Percentiles rank a stretch among this genome's conserved stretches.
phyloP scores from a whole-genome alignment of 1,140 invertebrate species.

The Tetramorium parvispinum region DNA sequence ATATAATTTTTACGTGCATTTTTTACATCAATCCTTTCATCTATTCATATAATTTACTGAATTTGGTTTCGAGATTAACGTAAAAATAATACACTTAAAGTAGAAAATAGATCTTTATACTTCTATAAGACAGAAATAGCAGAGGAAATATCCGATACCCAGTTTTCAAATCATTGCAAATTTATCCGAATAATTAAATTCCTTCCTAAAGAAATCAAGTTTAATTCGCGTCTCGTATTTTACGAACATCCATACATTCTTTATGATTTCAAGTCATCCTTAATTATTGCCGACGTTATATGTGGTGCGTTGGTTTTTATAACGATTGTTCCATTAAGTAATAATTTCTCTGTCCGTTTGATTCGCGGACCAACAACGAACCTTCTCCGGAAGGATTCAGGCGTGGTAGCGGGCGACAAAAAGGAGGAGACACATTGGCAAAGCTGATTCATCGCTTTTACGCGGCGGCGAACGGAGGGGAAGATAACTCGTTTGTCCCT shows the following conservation, averaged over 20 bases:
- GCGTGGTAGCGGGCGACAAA: conserved; percentile 21
- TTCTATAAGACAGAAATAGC: not conserved
- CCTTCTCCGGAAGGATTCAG: not conserved
- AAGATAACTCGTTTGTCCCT: conserved; percentile 59
- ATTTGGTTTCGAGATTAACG: not conserved
- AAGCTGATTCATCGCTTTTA: conserved; percentile 62
- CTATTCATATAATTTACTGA: not conserved
- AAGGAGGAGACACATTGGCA: conserved; percentile 16
- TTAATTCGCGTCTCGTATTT: not conserved
- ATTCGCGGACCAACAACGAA: not conserved
- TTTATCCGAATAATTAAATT: not conserved
- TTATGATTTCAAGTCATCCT: not conserved
- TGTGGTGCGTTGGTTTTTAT: not conserved
- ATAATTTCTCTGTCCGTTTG: not conserved
- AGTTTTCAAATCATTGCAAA: not conserved
- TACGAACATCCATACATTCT: not conserved
- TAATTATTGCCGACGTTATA: not conserved
- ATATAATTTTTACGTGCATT: not conserved
- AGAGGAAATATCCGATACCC: not conserved
- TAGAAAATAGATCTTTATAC: not conserved
- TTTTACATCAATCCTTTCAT: not conserved
- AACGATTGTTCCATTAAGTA: not conserved
- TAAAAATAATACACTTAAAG: not conserved
- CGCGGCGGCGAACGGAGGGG: conserved; percentile 12
- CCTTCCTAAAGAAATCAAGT: not conserved